These are phyloP conservation scores for Scleropages formosus DNA, from an alignment of 2,797 vertebrate species.

Conservation along the genomic window DNA sequence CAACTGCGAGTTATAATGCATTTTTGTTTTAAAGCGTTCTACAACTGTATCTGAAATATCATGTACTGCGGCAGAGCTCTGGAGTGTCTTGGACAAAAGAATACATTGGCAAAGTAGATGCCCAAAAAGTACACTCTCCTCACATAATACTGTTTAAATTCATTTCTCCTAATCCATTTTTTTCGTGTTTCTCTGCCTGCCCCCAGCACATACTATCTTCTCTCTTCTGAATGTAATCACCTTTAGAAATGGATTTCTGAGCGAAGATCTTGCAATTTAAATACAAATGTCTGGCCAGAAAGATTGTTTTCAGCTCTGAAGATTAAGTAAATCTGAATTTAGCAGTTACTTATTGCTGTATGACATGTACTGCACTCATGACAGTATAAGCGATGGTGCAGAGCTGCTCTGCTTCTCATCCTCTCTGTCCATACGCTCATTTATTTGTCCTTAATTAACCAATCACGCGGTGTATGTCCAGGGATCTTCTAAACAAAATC, in stretches of 20 bases:
- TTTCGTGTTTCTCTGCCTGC: slow-evolving; percentile 18
- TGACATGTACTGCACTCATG: no score
- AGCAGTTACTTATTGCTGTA: no score
- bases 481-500: slow-evolving; percentile 48
- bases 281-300: neutral
- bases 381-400: no score
- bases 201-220: slow-evolving; percentile 3
- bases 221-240: slow-evolving; percentile 24
- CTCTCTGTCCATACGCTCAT: slow-evolving; percentile 54
- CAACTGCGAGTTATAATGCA: neutral
- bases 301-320: neutral
- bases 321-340: no score
- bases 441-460: slow-evolving; percentile 61
- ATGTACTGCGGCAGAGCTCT: neutral
- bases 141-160: slow-evolving; percentile 8
- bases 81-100: slow-evolving; percentile 13
- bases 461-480: slow-evolving; percentile 46
- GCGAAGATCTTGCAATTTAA: slow-evolving; percentile 14
- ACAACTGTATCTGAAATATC: neutral
- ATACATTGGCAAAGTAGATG: neutral
- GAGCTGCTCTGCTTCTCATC: slow-evolving; percentile 40
- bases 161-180: slow-evolving; percentile 21
- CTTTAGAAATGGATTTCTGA: slow-evolving; percentile 10
- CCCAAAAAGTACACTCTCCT: neutral
- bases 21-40: neutral